These are phyloP conservation scores for Spinus pinus DNA, from an alignment of 2,797 vertebrate species.

Conservation along the genomic window DNA sequence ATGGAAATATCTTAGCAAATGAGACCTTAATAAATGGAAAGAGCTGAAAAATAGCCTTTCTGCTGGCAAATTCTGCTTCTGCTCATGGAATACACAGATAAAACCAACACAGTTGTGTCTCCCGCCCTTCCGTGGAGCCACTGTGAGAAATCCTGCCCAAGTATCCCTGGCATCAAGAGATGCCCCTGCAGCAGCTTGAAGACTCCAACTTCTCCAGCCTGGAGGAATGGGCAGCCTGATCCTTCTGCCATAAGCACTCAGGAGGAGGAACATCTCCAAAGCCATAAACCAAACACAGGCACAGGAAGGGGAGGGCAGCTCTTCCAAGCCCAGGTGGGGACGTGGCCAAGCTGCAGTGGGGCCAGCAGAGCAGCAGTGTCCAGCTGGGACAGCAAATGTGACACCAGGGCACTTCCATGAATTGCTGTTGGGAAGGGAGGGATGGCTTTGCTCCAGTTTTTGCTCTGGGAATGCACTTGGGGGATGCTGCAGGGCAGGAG, in stretches of 20 bases:
- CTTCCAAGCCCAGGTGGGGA: background rate
- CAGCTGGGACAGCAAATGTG: background rate
- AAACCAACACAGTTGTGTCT: background rate
- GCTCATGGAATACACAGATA: background rate
- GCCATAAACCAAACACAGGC: background rate
- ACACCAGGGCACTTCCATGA: background rate
- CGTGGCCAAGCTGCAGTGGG: background rate
- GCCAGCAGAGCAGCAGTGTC: background rate
- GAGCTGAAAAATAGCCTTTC: slow-evolving; percentile 23
- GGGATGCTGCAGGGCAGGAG: background rate
- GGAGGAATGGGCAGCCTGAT: background rate
- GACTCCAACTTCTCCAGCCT: background rate
- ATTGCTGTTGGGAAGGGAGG: fast-evolving
- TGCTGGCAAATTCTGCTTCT: background rate
- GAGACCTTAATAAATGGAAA: slow-evolving; percentile 54
- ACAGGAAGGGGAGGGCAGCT: background rate
- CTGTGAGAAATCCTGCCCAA: background rate
- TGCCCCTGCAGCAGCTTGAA: background rate
- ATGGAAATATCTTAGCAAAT: slow-evolving; percentile 55
- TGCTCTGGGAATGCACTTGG: background rate
- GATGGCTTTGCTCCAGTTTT: background rate
- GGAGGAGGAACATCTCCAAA: background rate
- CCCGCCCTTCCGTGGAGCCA: background rate
- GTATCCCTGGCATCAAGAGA: background rate
- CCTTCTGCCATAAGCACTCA: background rate